Conservation (phyloP, 2,888 invertebrate genomes). For the Tetragnatha montana region DNA sequence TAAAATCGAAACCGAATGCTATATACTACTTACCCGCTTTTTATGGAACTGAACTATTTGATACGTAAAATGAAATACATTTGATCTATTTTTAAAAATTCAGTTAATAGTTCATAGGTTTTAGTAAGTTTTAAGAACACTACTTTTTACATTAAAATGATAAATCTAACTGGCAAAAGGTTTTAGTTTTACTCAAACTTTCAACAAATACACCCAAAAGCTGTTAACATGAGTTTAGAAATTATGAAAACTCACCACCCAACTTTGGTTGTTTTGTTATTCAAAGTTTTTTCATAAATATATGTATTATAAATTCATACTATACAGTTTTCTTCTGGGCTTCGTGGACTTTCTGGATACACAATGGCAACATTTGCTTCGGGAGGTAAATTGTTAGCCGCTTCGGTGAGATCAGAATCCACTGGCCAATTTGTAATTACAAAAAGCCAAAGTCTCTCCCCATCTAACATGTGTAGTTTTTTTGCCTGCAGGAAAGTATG, state of each 20-base stretch:
- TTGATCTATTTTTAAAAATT: too few species aligned
- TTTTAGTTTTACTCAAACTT: too few species aligned
- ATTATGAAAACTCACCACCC: too few species aligned
- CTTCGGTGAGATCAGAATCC: conserved; percentile 12
- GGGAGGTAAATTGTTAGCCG: conserved; percentile 53
- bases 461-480: conserved; percentile 54
- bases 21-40: not conserved
- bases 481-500: conserved; percentile 59
- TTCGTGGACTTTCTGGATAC: conserved; percentile 29
- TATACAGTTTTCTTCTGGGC: conserved; percentile 22
- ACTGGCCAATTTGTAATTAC: not conserved
- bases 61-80: too few species aligned
- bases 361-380: conserved; percentile 68
- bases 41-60: too few species aligned
- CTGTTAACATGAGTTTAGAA: too few species aligned
- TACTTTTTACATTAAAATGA: too few species aligned
- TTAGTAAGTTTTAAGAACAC: too few species aligned
- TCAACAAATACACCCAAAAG: too few species aligned
- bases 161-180: too few species aligned
- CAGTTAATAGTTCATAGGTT: too few species aligned
- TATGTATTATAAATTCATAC: conserved; percentile 30
- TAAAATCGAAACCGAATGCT: not conserved
- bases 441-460: conserved; percentile 46
- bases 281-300: not conserved
- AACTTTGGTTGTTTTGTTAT: too few species aligned